Base-by-base conservation (phyloP, 2,797 vertebrate species). In the Fistularia tabacaria region DNA sequence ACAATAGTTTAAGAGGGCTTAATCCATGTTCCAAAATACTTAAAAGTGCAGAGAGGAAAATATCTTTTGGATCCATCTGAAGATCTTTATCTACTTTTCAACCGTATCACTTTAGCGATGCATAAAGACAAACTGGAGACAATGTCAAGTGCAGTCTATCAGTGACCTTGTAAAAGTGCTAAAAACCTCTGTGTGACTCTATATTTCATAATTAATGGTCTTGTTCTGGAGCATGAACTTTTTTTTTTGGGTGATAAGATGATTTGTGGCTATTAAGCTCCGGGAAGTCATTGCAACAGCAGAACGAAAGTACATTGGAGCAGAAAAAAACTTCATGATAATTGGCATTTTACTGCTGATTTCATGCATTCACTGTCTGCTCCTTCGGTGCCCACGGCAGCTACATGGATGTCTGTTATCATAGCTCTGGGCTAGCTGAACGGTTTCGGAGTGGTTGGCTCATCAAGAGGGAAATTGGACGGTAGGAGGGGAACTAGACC, bases 301-400 rank as follows among this genome's bases (percentile, higher is more conserved):
- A 56, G 36, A 72, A 62, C 11, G 10, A 65, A 71, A 62, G 57
- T 14, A 69, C 49, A 60, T 57, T 57, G 49, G 63, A 59, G 51
- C 65, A 59, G 49, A 59, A 71, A 77, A 51, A 51, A 64, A 57
- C 53, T 54, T 49, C 43, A 11, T n/a, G 48, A 76, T 67, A 75
- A 70, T 60, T 80, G 71, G 38, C 49, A 68, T 67, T 71, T 77
- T 73, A 64, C 62, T 57, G 51, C 70, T 57, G 47, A 70, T 81
- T 73, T 76, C 45, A 39, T 64, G 50, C 58, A 66, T 72, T 66
- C 60, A 54, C 56, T 64, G 46, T 70, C 53, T 55, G 46, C 37
- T 59, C 12, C n/a, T 48, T 44, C 50, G 43, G 15, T 36, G 49
- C 57, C 54, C 45, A 37, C 37, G 38, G 54, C 49, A 57, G 41